Base-by-base conservation (phyloP, 2,113 vertebrate genomes). In the Centropus bengalensis region DNA sequence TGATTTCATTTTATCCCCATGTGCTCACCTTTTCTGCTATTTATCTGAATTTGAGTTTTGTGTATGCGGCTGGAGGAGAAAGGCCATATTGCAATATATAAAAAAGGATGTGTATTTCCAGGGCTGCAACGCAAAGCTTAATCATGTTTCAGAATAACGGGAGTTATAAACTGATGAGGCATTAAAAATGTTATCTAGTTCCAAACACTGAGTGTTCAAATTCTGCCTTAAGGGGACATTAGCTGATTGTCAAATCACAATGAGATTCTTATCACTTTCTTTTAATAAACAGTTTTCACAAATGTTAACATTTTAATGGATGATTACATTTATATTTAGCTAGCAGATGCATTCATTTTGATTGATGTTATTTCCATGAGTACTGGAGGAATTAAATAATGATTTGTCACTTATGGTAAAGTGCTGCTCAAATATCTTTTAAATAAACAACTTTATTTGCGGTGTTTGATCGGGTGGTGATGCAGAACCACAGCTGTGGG, bases 251-350 rank as follows among this genome's bases (percentile, higher is more conserved):
- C 92, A 92, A 91, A 86, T 94, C 86, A 96, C 93, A 96, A 96
- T 91, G 93, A 94, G 90, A 96, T 93, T 82, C 73, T 96, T 96
- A 80, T 87, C 75, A 77, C 89, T 93, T 73, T 89, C 92, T 95
- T 97, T 97, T 90, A 96, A 95, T 96, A 96, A 97, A 97, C 94
- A 91, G 84, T 89, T 92, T 92, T 93, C 94, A 66, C 78, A 91
- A 96, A 88, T 86, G 93, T 77, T 95, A 94, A 89, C 93, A 89
- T 95, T 97, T 95, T 97, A 96, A 96, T 96, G 95, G 96, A 94
- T 96, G 93, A 96, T 95, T 96, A 95, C 93, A 55, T 94, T 93
- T 81, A 22, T 93, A 92, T 93, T 96, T 96, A 88, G 89, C 95
- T 89, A 95, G 83, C 95, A 95, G 93, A 96, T 70, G 85, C 94